A percentile compares a stretch with the other conserved stretches of the same genome.
Evolutionary conservation across 35 echinoderm and acorn worm species (phyloP).

Genomic region (Ophiothrix spiculata): DNA sequence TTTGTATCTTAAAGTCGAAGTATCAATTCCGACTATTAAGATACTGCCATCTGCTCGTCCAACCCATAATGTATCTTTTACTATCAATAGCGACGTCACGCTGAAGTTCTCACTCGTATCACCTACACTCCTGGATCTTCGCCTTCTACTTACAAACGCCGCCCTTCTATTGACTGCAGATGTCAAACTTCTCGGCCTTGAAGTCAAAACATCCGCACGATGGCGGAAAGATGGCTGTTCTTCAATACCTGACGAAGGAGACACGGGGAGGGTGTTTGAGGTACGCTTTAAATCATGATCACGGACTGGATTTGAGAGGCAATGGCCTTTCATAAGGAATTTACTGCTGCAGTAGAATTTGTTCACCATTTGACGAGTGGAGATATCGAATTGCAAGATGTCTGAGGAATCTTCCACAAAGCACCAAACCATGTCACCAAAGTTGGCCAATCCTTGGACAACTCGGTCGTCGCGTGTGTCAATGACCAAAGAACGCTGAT

Average conservation of each 20-base stretch:
- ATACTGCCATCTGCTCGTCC: not conserved
- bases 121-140: not conserved
- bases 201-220: too few relatives aligned
- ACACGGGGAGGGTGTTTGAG: not conserved
- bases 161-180: not conserved
- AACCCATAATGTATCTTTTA: not conserved
- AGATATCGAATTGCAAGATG: not conserved
- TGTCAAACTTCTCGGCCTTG: not conserved
- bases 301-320: not conserved
- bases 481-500: not conserved
- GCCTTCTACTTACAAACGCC: not conserved
- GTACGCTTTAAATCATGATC: not conserved
- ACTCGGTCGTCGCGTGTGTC: not conserved
- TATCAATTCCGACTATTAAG: not conserved
- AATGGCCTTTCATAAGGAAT: not conserved
- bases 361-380: not conserved
- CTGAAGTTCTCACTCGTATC: not conserved
- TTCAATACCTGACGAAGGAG: not conserved
- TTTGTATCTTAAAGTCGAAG: not conserved
- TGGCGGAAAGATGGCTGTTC: not conserved
- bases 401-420: not conserved
- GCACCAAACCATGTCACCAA: not conserved
- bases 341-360: not conserved
- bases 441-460: not conserved
- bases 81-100: not conserved